Conservation (phyloP, 2,888 invertebrate genomes). For the Drosophila yooni region DNA sequence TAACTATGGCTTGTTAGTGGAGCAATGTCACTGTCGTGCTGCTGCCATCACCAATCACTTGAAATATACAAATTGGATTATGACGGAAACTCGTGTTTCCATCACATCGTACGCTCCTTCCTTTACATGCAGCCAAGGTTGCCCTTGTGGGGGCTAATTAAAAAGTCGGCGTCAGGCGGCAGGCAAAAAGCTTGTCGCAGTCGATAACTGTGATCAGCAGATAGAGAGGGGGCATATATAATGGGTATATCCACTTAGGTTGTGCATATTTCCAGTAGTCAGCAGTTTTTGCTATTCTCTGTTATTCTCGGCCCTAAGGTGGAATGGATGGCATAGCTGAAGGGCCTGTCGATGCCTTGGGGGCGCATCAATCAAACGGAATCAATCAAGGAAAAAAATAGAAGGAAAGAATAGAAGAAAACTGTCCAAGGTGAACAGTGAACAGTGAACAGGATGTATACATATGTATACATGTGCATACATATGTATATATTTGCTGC, state of each 20-base stretch:
- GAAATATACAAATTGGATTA: conserved; percentile 38
- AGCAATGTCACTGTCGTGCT: conserved; percentile 52
- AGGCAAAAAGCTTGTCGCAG: conserved; percentile 35
- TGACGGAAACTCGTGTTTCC: conserved; percentile 1
- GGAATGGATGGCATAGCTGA: conserved; percentile 22
- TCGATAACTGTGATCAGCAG: conserved; percentile 21
- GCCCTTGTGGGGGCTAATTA: conserved; percentile 49
- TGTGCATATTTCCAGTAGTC: conserved; percentile 47
- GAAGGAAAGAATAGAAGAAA: conserved; percentile 20
- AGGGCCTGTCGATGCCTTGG: conserved; percentile 20
- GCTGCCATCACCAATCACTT: conserved; percentile 33
- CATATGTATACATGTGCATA: not conserved
- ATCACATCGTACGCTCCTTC: not conserved
- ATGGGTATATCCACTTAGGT: conserved; percentile 31
- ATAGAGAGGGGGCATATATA: not conserved
- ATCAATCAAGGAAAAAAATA: conserved; percentile 50
- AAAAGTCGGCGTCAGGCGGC: conserved; percentile 33
- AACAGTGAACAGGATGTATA: conserved; percentile 13
- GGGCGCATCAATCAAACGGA: conserved; percentile 54
- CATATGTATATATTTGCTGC: conserved; percentile 1
- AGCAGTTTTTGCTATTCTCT: conserved; percentile 35
- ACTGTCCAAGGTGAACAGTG: conserved; percentile 49
- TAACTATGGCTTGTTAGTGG: conserved; percentile 3
- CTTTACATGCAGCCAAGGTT: conserved; percentile 9
- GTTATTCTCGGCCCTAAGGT: conserved; percentile 38